These are phyloP conservation scores for Hyperoodon ampullatus DNA, from an alignment of 2,113 vertebrate genomes.

Conservation along the genomic window DNA sequence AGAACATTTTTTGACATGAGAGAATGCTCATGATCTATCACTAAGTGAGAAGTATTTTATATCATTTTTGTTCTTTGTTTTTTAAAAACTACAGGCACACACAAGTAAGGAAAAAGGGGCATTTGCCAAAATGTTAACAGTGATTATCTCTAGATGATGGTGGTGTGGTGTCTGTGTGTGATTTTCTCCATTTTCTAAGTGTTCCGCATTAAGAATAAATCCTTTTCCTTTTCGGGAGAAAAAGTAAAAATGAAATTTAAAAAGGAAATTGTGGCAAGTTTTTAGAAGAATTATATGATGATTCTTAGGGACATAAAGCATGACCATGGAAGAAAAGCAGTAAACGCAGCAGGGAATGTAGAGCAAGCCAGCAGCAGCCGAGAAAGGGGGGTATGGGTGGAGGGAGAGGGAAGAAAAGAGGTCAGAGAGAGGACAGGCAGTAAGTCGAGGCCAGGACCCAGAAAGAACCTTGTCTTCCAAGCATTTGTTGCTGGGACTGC, in stretches of 20 bases:
- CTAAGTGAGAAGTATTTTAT: neutral
- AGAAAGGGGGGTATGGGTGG: neutral
- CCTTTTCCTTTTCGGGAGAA: slow-evolving; percentile 1
- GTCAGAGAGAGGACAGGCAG: slow-evolving; percentile 45
- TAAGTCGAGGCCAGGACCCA: slow-evolving; percentile 21
- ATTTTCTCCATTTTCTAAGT: neutral
- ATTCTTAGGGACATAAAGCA: neutral
- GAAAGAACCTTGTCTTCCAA: neutral
- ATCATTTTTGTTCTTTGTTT: neutral
- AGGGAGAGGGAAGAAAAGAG: neutral
- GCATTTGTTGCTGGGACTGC: neutral
- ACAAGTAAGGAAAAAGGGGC: neutral
- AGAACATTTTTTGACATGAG: neutral
- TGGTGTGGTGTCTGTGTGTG: neutral
- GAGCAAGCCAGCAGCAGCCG: neutral
- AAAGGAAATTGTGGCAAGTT: slow-evolving; percentile 5
- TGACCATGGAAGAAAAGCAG: neutral
- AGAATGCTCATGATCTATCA: slow-evolving; percentile 19
- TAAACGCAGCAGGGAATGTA: neutral
- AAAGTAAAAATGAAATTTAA: slow-evolving; percentile 24
- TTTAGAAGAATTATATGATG: neutral
- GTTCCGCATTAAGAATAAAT: neutral
- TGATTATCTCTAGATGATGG: neutral
- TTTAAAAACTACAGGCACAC: neutral
- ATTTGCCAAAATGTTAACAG: slow-evolving; percentile 14